Evolutionary conservation across 2,113 vertebrate species (phyloP), one percentile per base, ranked within the genome.

Genomic region (Neogale vison): DNA sequence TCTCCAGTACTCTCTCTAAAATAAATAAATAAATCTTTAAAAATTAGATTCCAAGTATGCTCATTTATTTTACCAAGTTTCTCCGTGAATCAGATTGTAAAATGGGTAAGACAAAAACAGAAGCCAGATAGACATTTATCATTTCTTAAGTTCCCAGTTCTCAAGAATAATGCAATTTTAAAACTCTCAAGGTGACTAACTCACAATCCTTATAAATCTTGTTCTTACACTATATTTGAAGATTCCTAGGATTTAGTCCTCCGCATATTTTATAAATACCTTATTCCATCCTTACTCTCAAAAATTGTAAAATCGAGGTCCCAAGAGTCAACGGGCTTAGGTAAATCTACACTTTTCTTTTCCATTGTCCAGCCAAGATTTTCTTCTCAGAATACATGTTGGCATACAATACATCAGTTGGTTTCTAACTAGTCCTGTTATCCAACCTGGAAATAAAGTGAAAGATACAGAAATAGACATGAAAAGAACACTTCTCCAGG

Each of bases 81-180:
- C 11, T 71, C 82, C 36, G 34, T 36, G 57, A 77, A 93, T 79
- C 29, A 61, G 18, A 71, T 55, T 77, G 14, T 36, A 88, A 45
- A 89, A 20, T 55, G 11, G 3, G 1, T 29, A 36, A 90, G 84
- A 69, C 21, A 57, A 82, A 88, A 67, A 52, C 21, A 39, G 67
- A 92, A 39, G 17, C 45, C n/a, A 45, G 1, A 18, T 26, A 92
- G 34, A 76, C 50, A 50, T 2, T 29, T 2, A 61, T 7, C 59
- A 50, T 65, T 77, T 90, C 82, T 65, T 47, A 85, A 61, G 29
- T 61, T 92, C 88, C 42, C 45, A 67, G 12, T 71, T 82, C 42
- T 94, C 69, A 26, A 29, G 94, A 81, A 85, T 47, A 82, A 71
- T 52, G 45, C 3, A 84, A 85, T 42, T 92, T 94, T 94, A 90